A percentile compares a stretch with the other conserved stretches of the same genome.
Evolutionary conservation across 2,888 invertebrate species (phyloP).

Genomic region (Metacarcinus magister): DNA sequence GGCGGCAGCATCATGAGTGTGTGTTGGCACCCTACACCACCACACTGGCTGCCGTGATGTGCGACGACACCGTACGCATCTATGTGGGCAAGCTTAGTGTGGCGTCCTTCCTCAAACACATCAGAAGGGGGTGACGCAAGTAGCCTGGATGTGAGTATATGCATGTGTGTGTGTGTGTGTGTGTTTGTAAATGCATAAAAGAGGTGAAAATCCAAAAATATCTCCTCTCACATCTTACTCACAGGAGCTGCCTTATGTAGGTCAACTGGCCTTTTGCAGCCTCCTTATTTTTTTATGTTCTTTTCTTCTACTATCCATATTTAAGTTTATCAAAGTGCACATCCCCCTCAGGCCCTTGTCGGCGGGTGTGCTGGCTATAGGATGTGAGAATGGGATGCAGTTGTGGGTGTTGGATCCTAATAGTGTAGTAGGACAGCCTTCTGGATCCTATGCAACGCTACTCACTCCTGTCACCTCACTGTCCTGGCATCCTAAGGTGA

Average conservation of each 20-base stretch:
- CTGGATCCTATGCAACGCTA: constrained; percentile 91
- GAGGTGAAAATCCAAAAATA: too few relatives aligned
- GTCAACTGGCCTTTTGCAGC: neutral
- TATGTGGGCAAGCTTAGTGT: constrained; percentile 88
- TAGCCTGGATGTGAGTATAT: constrained; percentile 91
- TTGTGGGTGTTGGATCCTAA: constrained; percentile 95
- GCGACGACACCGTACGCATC: constrained; percentile 94
- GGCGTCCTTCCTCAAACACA: constrained; percentile 89
- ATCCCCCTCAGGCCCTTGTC: constrained; percentile 88
- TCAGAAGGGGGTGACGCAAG: constrained; percentile 91
- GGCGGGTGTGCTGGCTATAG: constrained; percentile 93
- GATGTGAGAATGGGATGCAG: constrained; percentile 93
- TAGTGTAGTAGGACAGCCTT: constrained; percentile 91
- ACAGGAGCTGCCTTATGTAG: too few relatives aligned
- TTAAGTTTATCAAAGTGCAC: too few relatives aligned
- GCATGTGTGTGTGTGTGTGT: neutral
- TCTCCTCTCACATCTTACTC: too few relatives aligned
- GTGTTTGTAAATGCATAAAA: too few relatives aligned
- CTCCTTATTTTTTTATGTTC: neutral
- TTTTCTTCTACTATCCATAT: too few relatives aligned
- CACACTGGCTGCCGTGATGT: constrained; percentile 93
- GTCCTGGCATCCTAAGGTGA: constrained; percentile 91
- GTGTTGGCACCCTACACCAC: constrained; percentile 94
- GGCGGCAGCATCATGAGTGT: constrained; percentile 84
- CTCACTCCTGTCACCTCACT: constrained; percentile 91